Percentiles rank a stretch among this genome's conserved stretches.
Conservation (phyloP, 2,113 vertebrate species). For the Ammodytes dubius region DNA sequence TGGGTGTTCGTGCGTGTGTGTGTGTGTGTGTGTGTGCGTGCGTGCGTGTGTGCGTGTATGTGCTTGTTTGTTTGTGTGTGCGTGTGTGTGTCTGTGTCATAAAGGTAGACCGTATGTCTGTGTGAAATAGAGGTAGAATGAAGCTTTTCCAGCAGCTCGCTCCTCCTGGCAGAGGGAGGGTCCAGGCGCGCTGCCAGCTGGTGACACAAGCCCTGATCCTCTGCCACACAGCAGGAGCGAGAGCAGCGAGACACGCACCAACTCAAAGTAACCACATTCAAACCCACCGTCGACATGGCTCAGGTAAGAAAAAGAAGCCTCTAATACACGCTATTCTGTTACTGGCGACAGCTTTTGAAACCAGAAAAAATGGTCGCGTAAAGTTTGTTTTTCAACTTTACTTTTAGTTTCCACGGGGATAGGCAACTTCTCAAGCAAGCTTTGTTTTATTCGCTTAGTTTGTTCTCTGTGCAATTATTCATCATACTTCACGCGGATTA, state of each 20-base stretch:
- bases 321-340: neutral
- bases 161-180: slow-evolving; percentile 78
- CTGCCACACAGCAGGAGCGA: slow-evolving; percentile 60
- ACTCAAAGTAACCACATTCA: slow-evolving; percentile 17
- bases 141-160: slow-evolving; percentile 31
- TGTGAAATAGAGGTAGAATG: neutral
- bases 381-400: neutral
- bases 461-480: too few species aligned
- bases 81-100: neutral
- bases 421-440: too few species aligned
- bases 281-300: slow-evolving; percentile 70
- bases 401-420: neutral
- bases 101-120: neutral
- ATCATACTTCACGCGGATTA: too few species aligned
- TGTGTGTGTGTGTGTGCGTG: too few species aligned
- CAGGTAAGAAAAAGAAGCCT: slow-evolving; percentile 70
- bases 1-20: too few species aligned
- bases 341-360: neutral
- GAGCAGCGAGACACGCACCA: slow-evolving; percentile 11
- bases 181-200: slow-evolving; percentile 78
- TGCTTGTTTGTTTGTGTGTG: neutral
- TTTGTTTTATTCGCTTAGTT: too few species aligned
- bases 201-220: slow-evolving; percentile 73
- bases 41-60: neutral
- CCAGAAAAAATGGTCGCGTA: neutral